These are phyloP conservation scores for Nasalis larvatus DNA, from an alignment of 2,113 vertebrate species.

Conservation along the genomic window DNA sequence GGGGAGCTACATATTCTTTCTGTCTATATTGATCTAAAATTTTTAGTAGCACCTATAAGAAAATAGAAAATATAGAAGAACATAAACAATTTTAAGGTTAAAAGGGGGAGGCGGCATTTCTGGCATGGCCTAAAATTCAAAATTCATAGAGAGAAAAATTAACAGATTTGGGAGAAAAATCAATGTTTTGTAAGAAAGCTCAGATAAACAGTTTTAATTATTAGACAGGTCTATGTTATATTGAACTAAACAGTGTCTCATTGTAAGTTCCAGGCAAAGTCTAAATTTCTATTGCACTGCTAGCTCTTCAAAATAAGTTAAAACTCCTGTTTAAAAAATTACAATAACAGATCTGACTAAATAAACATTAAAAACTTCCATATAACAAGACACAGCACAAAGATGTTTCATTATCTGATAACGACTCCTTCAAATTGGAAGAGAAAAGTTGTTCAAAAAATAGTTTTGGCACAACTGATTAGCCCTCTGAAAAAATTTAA, in stretches of 20 bases:
- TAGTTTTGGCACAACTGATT: not conserved
- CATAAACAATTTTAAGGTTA: not conserved
- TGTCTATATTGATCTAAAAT: constrained; percentile 95
- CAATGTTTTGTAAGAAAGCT: not conserved
- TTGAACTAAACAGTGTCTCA: not conserved
- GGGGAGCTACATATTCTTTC: constrained; percentile 93
- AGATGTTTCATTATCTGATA: not conserved
- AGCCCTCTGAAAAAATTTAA: not conserved
- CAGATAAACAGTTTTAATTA: not conserved
- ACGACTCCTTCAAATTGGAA: not conserved
- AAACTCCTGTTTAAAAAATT: not conserved
- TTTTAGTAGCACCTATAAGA: constrained; percentile 92
- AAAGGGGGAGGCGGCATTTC: not conserved
- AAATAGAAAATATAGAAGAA: not conserved
- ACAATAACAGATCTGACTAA: not conserved
- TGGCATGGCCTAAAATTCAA: not conserved
- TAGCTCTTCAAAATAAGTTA: not conserved
- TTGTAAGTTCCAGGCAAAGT: not conserved
- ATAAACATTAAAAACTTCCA: not conserved
- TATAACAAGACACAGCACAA: not conserved
- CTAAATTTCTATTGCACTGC: not conserved
- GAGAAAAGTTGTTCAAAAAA: constrained; percentile 23
- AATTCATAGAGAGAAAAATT: not conserved
- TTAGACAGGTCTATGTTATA: not conserved
- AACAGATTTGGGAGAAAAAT: not conserved